Conservation (phyloP, 2,113 vertebrate genomes). For the Lynx canadensis region DNA sequence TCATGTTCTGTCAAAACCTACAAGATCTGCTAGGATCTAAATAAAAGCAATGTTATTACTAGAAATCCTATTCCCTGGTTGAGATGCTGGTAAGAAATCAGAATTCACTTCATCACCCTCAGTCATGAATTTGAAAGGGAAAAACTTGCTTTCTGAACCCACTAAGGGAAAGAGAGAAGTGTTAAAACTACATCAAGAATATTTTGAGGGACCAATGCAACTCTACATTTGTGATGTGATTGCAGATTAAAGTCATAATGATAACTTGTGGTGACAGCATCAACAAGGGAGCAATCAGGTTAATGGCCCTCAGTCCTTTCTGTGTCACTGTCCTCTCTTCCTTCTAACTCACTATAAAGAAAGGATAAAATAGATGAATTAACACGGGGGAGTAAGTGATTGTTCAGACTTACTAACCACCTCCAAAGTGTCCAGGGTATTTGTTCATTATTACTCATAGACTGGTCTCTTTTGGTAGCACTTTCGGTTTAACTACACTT, state of each 20-base stretch:
- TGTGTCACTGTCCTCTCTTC: not conserved
- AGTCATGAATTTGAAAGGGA: not conserved
- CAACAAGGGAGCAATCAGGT: not conserved
- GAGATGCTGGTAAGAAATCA: not conserved
- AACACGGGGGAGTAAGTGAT: not conserved
- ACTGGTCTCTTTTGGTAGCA: not conserved
- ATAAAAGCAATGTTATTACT: not conserved
- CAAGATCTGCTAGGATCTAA: slow-evolving; percentile 6
- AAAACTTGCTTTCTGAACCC: not conserved
- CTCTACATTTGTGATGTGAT: not conserved
- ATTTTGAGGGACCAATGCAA: not conserved
- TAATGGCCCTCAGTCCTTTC: not conserved
- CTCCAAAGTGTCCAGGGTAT: not conserved
- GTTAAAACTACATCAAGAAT: not conserved
- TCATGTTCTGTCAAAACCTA: not conserved
- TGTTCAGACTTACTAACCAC: not conserved
- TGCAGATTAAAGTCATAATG: not conserved
- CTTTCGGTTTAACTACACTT: not conserved
- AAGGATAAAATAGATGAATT: not conserved
- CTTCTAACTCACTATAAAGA: not conserved
- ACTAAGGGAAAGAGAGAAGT: not conserved
- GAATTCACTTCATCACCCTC: not conserved
- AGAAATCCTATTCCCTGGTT: not conserved
- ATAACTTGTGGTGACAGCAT: not conserved
- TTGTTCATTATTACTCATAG: not conserved